phyloP scores from a whole-genome alignment of 2,888 invertebrate genomes.

The Masnerella sp. region DNA sequence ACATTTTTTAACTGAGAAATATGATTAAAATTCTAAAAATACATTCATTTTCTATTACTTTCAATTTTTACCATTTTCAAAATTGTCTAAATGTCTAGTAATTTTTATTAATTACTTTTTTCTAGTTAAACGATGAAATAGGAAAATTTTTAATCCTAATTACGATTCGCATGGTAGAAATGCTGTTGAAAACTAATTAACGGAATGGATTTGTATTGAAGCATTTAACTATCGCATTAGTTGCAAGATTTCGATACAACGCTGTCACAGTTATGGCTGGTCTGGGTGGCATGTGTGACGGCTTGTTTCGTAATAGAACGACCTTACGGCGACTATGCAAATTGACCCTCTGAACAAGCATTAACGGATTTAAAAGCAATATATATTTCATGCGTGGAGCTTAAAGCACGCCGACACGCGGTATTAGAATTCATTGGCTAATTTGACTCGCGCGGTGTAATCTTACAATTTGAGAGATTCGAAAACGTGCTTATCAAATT shows the following conservation, averaged over 20 bases:
- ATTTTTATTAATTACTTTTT: no score
- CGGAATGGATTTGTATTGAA: not conserved
- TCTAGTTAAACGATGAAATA: no score
- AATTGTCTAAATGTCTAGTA: no score
- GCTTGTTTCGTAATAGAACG: constrained; percentile 54
- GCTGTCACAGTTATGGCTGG: constrained; percentile 33
- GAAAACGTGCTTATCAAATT: constrained; percentile 55
- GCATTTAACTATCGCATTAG: constrained; percentile 22
- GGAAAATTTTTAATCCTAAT: constrained; percentile 6
- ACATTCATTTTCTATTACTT: no score
- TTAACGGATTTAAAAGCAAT: constrained; percentile 76
- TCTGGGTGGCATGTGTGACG: constrained; percentile 54
- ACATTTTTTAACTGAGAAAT: no score
- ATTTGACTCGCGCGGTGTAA: constrained; percentile 64
- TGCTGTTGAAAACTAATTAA: no score
- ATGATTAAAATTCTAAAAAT: no score
- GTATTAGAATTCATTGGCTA: constrained; percentile 71
- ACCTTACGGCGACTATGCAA: constrained; percentile 71
- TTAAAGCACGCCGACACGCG: constrained; percentile 63
- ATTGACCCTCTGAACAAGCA: constrained; percentile 69
- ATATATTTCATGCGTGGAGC: constrained; percentile 66
- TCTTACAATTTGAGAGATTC: constrained; percentile 60
- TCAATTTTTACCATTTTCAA: no score
- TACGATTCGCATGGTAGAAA: constrained; percentile 6
- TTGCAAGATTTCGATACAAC: constrained; percentile 37